Base-by-base conservation (phyloP, 2,797 vertebrate species). In the Tokudaia muenninki region DNA sequence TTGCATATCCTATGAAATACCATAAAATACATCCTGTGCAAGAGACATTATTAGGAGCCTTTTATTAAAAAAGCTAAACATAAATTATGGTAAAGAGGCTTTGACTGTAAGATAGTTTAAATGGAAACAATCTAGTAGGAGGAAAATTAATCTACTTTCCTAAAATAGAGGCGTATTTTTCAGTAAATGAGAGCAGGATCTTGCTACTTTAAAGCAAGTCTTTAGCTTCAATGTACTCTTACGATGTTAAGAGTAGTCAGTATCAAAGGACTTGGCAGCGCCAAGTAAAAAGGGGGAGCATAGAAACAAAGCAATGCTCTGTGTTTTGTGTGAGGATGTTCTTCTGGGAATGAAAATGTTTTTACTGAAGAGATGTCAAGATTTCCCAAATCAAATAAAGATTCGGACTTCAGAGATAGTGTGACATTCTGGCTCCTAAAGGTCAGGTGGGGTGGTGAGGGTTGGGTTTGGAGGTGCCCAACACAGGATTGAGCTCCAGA, bases 21-120 rank as follows among this genome's bases (percentile, higher is more conserved):
- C 72, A 82, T 92, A 95, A 96, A 91, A 91, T 87, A 24, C 34
- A 72, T 95, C 50, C 77, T 90, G n/a, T 79, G 55, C 9, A 84
- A 91, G 94, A 96, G 55, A 78, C 47, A 92, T 92, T 93, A 96
- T 89, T 80, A 97, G 87, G 84, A 92, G 41, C 0, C 34, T 96
- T 94, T 96, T 96, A 92, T 96, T 96, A 10, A 94, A 91, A 97
- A 95, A 94, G 75, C 50, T 92, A 92, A 94, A 22, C 86, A 92
- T 95, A 94, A 95, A 95, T 92, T 94, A 75, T 78, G 29, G 74
- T 67, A 83, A 95, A 96, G 75, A 87, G 37, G 34, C 44, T 84
- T 93, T 97, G 75, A 21, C 24, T 92, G 2, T 83, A 96, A 96
- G 63, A 90, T 75, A 12, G 89, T 87, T 94, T 94, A 97, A 96